Evolutionary conservation across 2,113 vertebrate genomes (phyloP).

Genomic region (Stigmatopora argus): DNA sequence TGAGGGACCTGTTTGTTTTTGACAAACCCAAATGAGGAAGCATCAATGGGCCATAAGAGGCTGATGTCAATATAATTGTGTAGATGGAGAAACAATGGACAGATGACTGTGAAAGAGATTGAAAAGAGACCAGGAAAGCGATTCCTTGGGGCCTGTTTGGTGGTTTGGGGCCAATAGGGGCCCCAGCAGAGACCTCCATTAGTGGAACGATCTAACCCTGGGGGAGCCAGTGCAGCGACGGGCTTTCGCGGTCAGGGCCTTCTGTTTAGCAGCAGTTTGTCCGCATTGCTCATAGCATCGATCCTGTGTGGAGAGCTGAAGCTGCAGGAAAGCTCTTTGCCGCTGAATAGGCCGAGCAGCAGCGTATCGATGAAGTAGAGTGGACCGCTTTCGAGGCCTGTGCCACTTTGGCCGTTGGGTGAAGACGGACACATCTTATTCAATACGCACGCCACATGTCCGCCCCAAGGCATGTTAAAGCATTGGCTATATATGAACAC

Average conservation of each 20-base stretch:
- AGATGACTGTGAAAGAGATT: conserved; percentile 30
- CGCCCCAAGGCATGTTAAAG: conserved; percentile 39
- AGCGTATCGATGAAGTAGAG: conserved; percentile 49
- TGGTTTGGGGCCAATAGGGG: conserved; percentile 48
- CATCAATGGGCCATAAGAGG: conserved; percentile 15
- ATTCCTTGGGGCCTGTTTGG: conserved; percentile 61
- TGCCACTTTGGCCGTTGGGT: conserved; percentile 59
- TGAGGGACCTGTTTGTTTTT: not conserved
- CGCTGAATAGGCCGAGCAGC: conserved; percentile 53
- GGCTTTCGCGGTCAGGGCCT: conserved; percentile 45
- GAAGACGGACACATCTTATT: conserved; percentile 56
- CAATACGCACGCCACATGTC: conserved; percentile 45
- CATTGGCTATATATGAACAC: conserved; percentile 7
- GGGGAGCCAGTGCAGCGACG: conserved; percentile 37
- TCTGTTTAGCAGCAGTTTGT: conserved; percentile 62
- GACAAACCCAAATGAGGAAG: conserved; percentile 11
- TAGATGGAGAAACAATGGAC: conserved; percentile 35
- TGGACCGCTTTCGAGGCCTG: conserved; percentile 37
- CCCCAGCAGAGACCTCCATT: conserved; percentile 61
- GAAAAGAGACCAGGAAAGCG: conserved; percentile 18
- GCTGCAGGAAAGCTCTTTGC: conserved; percentile 54
- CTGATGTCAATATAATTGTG: conserved; percentile 30
- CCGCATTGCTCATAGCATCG: conserved; percentile 60
- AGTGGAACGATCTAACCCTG: conserved; percentile 61
- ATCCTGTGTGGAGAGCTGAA: conserved; percentile 40